These are phyloP conservation scores for Takifugu bimaculatus DNA, from an alignment of 2,113 vertebrate species.

Conservation along the genomic window DNA sequence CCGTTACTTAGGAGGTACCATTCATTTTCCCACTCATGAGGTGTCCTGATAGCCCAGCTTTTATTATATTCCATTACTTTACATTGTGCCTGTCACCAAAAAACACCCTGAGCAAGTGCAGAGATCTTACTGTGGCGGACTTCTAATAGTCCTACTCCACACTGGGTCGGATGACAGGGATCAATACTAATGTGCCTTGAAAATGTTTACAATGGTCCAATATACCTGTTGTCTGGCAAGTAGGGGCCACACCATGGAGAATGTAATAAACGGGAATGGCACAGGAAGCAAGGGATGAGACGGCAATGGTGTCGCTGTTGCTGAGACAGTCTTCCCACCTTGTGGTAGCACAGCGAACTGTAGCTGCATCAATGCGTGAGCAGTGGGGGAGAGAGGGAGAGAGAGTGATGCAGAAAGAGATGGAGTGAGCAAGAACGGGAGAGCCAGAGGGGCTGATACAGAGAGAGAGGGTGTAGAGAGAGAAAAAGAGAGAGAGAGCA, in stretches of 20 bases:
- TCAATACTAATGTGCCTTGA: not conserved
- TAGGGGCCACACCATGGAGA: conserved; percentile 8
- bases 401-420: conserved; percentile 43
- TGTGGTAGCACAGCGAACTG: conserved; percentile 94
- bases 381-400: conserved; percentile 39
- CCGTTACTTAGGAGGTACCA: conserved; percentile 26
- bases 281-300: conserved; percentile 52
- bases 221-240: not conserved
- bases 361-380: conserved; percentile 77
- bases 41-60: conserved; percentile 15
- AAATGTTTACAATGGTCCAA: conserved; percentile 3
- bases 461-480: conserved; percentile 41
- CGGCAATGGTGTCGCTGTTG: conserved; percentile 64
- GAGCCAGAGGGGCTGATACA: conserved; percentile 43
- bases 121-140: conserved; percentile 4
- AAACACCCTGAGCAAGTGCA: conserved; percentile 10
- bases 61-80: conserved; percentile 21
- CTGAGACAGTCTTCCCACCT: conserved; percentile 91
- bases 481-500: conserved; percentile 46
- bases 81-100: not conserved
- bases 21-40: conserved; percentile 20
- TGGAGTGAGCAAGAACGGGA: conserved; percentile 47
- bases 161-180: conserved; percentile 18
- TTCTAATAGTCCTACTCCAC: conserved; percentile 2
- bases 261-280: conserved; percentile 52